Percentiles rank a stretch among this genome's conserved stretches.
These are phyloP conservation scores for Motacilla tschutschensis DNA, from an alignment of 2,113 vertebrate genomes.

Conservation along the genomic window DNA sequence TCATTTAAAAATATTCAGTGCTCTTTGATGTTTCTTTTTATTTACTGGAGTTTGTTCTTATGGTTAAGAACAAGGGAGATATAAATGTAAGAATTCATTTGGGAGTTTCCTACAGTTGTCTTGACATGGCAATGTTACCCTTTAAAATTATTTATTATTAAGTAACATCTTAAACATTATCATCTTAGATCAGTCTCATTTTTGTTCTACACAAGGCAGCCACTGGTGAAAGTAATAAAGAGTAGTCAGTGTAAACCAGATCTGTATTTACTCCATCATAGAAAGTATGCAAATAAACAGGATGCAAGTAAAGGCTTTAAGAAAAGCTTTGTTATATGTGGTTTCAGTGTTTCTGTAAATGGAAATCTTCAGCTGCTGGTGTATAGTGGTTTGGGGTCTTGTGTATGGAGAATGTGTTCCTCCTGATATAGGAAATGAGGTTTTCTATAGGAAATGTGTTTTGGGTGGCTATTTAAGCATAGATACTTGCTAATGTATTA, in stretches of 20 bases:
- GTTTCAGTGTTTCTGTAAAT: background rate
- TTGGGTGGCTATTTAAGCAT: background rate
- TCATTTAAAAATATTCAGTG: constrained; percentile 15
- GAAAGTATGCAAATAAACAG: background rate
- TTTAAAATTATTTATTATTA: background rate
- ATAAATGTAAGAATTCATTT: background rate
- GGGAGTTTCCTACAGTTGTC: constrained; percentile 5
- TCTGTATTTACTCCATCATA: background rate
- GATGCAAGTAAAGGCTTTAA: background rate
- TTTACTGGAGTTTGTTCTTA: constrained; percentile 28
- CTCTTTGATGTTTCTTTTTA: constrained; percentile 45
- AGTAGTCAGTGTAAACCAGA: background rate
- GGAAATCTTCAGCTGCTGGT: background rate
- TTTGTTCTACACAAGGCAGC: background rate
- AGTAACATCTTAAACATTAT: background rate
- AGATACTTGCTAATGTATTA: background rate
- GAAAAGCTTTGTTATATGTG: background rate
- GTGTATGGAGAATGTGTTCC: background rate
- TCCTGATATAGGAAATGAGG: background rate
- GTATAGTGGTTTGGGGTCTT: background rate
- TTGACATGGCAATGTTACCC: background rate
- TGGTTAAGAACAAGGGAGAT: constrained; percentile 10
- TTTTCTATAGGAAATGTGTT: background rate
- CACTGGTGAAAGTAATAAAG: background rate
- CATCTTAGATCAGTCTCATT: background rate